Evolutionary conservation across 2,113 vertebrate genomes (phyloP).

Genomic region (Tretioscincus oriximinensis): DNA sequence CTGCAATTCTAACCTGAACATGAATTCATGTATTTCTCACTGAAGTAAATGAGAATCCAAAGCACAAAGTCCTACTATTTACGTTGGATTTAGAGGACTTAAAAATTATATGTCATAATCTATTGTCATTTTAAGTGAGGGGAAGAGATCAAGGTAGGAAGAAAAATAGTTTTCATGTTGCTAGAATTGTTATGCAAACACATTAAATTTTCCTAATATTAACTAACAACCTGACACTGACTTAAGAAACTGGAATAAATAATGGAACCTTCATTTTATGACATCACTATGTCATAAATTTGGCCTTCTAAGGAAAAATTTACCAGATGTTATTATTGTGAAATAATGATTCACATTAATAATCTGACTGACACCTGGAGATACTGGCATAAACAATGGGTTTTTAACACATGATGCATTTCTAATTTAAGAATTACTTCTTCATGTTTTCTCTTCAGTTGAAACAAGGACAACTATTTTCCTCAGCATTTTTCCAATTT

Average conservation of each 20-base stretch:
- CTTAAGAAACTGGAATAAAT: slow-evolving; percentile 46
- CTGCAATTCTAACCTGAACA: background rate
- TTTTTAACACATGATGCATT: slow-evolving; percentile 88
- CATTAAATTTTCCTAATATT: slow-evolving; percentile 1
- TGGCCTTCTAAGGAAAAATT: slow-evolving; percentile 58
- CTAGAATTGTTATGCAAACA: background rate
- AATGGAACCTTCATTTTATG: slow-evolving; percentile 61
- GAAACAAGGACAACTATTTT: slow-evolving; percentile 66
- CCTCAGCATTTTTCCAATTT: slow-evolving; percentile 56
- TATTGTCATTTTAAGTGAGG: background rate
- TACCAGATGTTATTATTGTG: slow-evolving; percentile 78
- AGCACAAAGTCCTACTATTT: background rate
- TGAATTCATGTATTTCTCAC: background rate
- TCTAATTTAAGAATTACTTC: slow-evolving; percentile 84
- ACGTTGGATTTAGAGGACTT: background rate
- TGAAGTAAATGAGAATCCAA: background rate
- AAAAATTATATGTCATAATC: background rate
- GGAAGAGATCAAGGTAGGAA: background rate
- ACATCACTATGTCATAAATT: slow-evolving; percentile 64
- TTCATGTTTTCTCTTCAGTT: slow-evolving; percentile 77
- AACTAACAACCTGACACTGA: slow-evolving; percentile 20
- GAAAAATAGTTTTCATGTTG: background rate
- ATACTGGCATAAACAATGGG: slow-evolving; percentile 93
- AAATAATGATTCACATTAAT: slow-evolving; percentile 74
- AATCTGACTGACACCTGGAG: slow-evolving; percentile 89